These are phyloP conservation scores for Sinocyclocheilus grahami DNA, from an alignment of 2,113 vertebrate species.

Conservation along the genomic window DNA sequence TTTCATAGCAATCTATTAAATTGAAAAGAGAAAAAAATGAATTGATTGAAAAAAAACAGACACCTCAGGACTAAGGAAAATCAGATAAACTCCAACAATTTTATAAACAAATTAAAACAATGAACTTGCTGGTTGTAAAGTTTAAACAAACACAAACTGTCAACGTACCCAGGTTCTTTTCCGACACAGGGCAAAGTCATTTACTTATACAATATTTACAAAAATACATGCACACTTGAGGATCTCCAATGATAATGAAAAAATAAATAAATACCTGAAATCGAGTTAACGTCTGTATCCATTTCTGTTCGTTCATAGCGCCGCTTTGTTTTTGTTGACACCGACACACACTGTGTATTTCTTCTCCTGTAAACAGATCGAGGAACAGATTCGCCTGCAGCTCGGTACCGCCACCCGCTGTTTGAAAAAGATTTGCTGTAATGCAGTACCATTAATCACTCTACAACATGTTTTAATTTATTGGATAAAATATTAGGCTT, in stretches of 20 bases:
- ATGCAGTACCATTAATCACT: no score
- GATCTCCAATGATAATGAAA: neutral
- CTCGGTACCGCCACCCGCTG: neutral
- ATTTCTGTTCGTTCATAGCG: conserved; percentile 15
- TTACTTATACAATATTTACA: no score
- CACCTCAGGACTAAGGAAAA: no score
- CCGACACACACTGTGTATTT: neutral
- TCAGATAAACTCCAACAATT: neutral
- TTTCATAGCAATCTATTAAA: no score
- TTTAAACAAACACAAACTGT: neutral
- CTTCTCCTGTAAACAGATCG: neutral
- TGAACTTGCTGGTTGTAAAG: neutral
- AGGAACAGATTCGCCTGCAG: no score
- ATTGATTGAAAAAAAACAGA: no score
- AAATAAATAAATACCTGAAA: conserved; percentile 26
- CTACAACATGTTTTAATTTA: neutral
- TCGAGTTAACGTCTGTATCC: neutral
- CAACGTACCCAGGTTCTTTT: neutral
- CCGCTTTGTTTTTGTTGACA: neutral
- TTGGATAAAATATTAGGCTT: neutral
- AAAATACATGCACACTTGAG: neutral
- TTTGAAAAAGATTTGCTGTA: neutral
- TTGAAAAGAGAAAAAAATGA: no score
- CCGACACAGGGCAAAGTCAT: neutral
- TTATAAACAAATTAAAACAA: neutral